Base-by-base conservation (phyloP, 1,140 invertebrate genomes). In the Cydia strobilella region DNA sequence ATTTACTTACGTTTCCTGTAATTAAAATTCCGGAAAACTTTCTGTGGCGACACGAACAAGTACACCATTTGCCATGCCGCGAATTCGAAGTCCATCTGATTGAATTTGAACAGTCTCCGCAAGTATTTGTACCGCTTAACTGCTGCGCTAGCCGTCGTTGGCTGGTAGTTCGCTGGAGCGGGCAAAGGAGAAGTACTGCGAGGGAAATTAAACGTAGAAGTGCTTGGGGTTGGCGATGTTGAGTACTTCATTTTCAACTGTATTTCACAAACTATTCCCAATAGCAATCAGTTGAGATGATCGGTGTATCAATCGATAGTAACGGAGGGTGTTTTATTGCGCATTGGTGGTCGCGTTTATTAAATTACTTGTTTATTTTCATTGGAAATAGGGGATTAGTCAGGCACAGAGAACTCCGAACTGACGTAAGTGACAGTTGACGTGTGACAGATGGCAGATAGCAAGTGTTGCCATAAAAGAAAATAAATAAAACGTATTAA, bases 31-130 rank as follows among this genome's bases (percentile, higher is more conserved):
- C 98, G 96, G 86, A 99, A 99, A 3, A 99, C 98, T 95, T 99
- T 99, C 89, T 99, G 98, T 27, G 99, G 99, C 0, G 98, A 94
- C 74, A 97, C 95, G 92, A 99, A 98, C 72, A 99, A 94, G 93
- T 99, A 99, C 0, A 99, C 93, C 97, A 99, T 99, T 95, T 99
- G 99, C 99, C 99, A 99, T 12, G 97, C 94, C 2, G 99, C 99
- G 95, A 99, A 99, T 90, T 99, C 98, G 94, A 99, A 99, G 92
- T 99, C 99, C 99, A 99, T 99, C 93, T 99, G 99, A 86, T 97
- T 95, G 87, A 98, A 98, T 93, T 98, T 98, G 27, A 99, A 94
- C 48, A 99, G 91, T 83, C 98, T 95, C 81, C 98, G 93, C 48
- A 99, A 92, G 92, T 98, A 99, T 94, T 98, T 98, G 86, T 98